A percentile compares a stretch with the other conserved stretches of the same genome.
Conservation (phyloP, 2,113 vertebrate species). For the Mixornis gularis region DNA sequence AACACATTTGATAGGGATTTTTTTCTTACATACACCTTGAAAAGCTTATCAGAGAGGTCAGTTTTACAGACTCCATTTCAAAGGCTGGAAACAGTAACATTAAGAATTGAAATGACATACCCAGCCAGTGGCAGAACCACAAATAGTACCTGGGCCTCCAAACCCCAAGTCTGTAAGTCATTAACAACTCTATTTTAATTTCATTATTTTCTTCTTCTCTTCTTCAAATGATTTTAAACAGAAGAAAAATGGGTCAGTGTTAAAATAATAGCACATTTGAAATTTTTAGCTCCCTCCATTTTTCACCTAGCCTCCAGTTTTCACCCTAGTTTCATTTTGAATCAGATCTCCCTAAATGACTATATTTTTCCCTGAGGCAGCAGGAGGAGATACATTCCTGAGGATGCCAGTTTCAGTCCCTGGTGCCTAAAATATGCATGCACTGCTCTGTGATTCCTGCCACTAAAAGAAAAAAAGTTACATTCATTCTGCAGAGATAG, state of each 20-base stretch:
- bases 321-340: constrained; percentile 11
- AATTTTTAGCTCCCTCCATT: constrained; percentile 2
- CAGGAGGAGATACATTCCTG: background rate
- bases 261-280: background rate
- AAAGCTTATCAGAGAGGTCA: background rate
- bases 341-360: background rate
- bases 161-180: background rate
- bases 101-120: background rate
- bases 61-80: background rate
- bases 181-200: background rate
- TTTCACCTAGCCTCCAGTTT: constrained; percentile 26
- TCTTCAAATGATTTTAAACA: background rate
- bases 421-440: background rate
- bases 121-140: background rate
- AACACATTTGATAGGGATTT: background rate
- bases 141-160: background rate
- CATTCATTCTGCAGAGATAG: background rate
- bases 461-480: background rate
- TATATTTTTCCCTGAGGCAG: background rate
- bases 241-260: background rate
- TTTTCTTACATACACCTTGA: background rate
- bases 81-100: background rate
- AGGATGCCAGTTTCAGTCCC: background rate
- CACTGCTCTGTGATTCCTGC: background rate
- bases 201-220: background rate